phyloP scores from a whole-genome alignment of 2,113 vertebrate species.

The Myrmecophaga tridactyla region DNA sequence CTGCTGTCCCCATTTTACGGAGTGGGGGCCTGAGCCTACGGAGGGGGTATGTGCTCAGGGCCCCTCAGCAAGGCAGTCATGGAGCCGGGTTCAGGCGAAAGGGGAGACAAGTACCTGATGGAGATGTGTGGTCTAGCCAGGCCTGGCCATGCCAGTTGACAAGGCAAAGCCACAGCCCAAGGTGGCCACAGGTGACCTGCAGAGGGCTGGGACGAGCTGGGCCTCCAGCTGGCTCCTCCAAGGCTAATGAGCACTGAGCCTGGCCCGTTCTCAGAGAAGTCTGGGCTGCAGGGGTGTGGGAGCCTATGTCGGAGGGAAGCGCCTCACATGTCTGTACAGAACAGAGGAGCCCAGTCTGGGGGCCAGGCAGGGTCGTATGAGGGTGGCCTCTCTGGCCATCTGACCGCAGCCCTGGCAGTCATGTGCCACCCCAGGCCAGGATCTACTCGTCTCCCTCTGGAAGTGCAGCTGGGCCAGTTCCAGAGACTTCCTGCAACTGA shows the following conservation, averaged over 20 bases:
- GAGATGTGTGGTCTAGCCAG: background rate
- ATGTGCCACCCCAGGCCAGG: background rate
- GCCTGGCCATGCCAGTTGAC: too few species aligned
- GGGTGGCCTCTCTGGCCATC: background rate
- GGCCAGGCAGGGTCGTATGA: background rate
- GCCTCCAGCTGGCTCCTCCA: background rate
- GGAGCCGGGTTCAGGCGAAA: background rate
- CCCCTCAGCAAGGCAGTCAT: background rate
- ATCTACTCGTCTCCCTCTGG: background rate
- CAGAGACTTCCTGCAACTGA: too few species aligned
- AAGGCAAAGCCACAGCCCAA: background rate
- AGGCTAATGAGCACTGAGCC: background rate
- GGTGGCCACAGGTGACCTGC: background rate
- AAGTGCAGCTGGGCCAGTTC: too few species aligned
- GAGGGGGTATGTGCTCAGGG: background rate
- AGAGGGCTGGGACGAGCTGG: background rate
- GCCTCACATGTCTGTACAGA: too few species aligned
- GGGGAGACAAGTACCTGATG: background rate
- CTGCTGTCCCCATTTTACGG: background rate
- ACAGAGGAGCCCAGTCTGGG: background rate
- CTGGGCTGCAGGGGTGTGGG: too few species aligned
- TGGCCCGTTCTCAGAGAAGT: background rate
- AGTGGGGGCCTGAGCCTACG: background rate
- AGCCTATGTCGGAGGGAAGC: background rate
- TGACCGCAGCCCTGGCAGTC: background rate